phyloP scores from a whole-genome alignment of 2,113 vertebrate species.

The Gymnogyps californianus region DNA sequence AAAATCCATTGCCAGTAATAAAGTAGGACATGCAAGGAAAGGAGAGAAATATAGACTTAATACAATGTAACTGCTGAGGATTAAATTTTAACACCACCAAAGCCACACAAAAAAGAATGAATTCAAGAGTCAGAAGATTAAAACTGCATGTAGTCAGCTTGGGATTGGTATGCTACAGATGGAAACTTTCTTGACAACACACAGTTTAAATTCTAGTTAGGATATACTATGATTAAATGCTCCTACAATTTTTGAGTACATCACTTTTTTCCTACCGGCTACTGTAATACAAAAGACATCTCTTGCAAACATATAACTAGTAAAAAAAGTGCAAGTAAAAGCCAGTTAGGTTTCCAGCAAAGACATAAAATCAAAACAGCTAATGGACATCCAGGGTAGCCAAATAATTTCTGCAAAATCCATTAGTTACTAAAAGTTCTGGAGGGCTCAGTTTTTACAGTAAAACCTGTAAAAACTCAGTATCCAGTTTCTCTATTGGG shows the following conservation, averaged over 20 bases:
- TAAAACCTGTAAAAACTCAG: conserved; percentile 73
- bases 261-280: background rate
- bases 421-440: conserved; percentile 78
- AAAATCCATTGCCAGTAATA: background rate
- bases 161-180: background rate
- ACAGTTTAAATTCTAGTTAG: background rate
- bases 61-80: background rate
- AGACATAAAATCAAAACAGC: conserved; percentile 56
- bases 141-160: background rate
- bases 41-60: background rate
- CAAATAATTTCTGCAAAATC: conserved; percentile 83
- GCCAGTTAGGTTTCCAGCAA: conserved; percentile 65
- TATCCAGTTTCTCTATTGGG: conserved; percentile 76
- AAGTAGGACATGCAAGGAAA: background rate
- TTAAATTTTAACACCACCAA: conserved; percentile 33
- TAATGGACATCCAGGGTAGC: conserved; percentile 64
- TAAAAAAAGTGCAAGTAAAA: conserved; percentile 45
- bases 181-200: conserved; percentile 13
- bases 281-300: conserved; percentile 30
- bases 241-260: background rate
- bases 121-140: conserved; percentile 1
- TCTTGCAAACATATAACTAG: conserved; percentile 47
- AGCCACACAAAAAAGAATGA: background rate
- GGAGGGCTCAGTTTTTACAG: conserved; percentile 73
- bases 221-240: background rate